These are phyloP conservation scores for Phocoena sinus DNA, from an alignment of 2,113 vertebrate species.

Conservation along the genomic window DNA sequence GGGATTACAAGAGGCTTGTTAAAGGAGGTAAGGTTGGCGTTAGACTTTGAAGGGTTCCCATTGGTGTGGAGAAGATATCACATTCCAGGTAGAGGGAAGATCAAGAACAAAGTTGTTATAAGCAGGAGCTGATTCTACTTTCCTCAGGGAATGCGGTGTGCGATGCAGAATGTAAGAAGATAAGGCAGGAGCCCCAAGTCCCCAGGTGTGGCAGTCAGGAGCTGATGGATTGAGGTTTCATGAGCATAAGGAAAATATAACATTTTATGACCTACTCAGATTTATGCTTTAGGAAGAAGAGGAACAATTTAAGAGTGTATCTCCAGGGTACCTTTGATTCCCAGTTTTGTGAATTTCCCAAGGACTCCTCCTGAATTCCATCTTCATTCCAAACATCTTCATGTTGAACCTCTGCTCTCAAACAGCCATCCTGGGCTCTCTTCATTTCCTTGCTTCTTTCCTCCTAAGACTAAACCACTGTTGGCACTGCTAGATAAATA, in stretches of 20 bases:
- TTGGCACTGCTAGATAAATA: neutral
- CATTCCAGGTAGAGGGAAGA: neutral
- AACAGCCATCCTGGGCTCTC: neutral
- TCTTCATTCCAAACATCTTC: neutral
- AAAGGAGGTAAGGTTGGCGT: neutral
- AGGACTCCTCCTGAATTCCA: neutral
- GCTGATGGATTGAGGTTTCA: neutral
- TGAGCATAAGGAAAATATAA: neutral
- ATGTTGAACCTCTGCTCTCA: neutral
- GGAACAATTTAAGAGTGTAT: neutral
- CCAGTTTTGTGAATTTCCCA: slow-evolving; percentile 9
- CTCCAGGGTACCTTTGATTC: neutral
- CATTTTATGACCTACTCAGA: neutral
- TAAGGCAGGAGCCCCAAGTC: neutral
- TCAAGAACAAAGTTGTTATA: neutral
- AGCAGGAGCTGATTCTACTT: neutral
- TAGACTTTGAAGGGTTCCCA: neutral
- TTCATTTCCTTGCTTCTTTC: neutral
- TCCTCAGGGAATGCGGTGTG: neutral
- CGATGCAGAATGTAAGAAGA: neutral
- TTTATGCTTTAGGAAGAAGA: slow-evolving; percentile 12
- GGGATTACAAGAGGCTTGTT: neutral
- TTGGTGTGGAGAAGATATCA: neutral
- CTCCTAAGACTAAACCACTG: neutral
- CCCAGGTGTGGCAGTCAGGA: neutral